A percentile compares a stretch with the other conserved stretches of the same genome.
phyloP scores from a whole-genome alignment of 35 echinoderm and acorn worm species.

The Ptychodera flava region DNA sequence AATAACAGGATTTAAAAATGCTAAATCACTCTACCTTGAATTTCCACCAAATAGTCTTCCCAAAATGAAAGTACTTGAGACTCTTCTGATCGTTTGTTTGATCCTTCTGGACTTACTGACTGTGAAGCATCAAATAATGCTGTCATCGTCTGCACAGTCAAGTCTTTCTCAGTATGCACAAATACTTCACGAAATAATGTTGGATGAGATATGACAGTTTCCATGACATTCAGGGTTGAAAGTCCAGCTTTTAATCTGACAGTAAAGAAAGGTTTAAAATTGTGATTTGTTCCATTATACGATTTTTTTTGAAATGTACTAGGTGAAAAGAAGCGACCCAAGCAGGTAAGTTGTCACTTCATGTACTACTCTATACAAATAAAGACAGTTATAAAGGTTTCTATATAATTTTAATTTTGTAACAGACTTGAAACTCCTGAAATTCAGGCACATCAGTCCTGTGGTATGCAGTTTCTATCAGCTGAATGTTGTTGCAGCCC shows the following conservation, averaged over 20 bases:
- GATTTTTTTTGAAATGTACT: too few relatives aligned
- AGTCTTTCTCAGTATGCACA: not conserved
- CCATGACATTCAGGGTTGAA: not conserved
- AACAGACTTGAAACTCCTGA: too few relatives aligned
- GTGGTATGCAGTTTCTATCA: not conserved
- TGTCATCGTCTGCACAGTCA: not conserved
- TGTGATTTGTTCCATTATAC: too few relatives aligned
- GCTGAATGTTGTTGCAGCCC: not conserved
- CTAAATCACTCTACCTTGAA: not conserved
- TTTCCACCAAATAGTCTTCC: not conserved
- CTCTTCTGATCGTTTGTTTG: not conserved
- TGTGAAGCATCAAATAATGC: not conserved
- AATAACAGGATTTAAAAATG: too few relatives aligned
- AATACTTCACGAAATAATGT: not conserved
- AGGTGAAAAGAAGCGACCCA: too few relatives aligned
- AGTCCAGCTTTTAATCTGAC: not conserved
- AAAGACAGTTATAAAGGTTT: too few relatives aligned
- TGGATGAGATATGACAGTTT: not conserved
- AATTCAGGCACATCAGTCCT: not conserved
- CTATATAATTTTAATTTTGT: too few relatives aligned
- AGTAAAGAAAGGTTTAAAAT: not conserved
- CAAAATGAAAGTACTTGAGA: not conserved
- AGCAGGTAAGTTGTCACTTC: too few relatives aligned
- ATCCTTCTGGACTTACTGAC: not conserved
- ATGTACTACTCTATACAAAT: too few relatives aligned